A percentile compares a stretch with the other conserved stretches of the same genome.
These are phyloP conservation scores for Tetanocera ferruginea DNA, from an alignment of 2,888 invertebrate species.

Conservation along the genomic window DNA sequence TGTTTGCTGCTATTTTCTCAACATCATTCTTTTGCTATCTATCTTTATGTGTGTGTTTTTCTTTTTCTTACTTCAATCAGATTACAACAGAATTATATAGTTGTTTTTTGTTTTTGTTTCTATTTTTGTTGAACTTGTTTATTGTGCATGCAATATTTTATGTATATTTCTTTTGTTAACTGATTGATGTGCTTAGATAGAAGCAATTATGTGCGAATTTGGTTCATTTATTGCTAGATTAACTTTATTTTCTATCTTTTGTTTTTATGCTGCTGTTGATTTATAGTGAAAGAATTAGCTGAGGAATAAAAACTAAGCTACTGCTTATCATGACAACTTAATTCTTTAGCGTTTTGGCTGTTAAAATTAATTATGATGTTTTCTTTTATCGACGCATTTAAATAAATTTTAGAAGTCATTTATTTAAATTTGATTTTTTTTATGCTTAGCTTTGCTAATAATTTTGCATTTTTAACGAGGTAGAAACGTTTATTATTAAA, in stretches of 20 bases:
- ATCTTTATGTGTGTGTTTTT: background rate
- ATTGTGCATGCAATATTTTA: conserved; percentile 5
- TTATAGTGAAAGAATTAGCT: too few species aligned
- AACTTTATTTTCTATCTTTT: conserved; percentile 55
- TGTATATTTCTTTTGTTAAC: background rate
- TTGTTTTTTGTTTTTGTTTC: background rate
- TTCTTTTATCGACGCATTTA: too few species aligned
- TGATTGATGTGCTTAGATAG: background rate
- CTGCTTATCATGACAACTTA: too few species aligned
- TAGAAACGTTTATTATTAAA: too few species aligned
- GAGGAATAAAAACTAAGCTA: too few species aligned
- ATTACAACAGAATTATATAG: background rate
- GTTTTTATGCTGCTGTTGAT: conserved; percentile 24
- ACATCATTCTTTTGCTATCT: too few species aligned
- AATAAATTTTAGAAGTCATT: too few species aligned
- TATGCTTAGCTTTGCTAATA: too few species aligned
- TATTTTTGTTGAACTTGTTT: background rate
- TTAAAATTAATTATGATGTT: too few species aligned
- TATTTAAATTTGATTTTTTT: too few species aligned
- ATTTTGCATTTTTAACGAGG: too few species aligned
- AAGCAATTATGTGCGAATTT: conserved; percentile 55
- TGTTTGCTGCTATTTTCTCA: background rate
- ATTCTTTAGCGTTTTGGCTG: too few species aligned
- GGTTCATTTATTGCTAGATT: conserved; percentile 63
- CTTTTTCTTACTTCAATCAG: background rate